Base-by-base conservation (phyloP, 2,113 vertebrate genomes). In the Vanacampus margaritifer region DNA sequence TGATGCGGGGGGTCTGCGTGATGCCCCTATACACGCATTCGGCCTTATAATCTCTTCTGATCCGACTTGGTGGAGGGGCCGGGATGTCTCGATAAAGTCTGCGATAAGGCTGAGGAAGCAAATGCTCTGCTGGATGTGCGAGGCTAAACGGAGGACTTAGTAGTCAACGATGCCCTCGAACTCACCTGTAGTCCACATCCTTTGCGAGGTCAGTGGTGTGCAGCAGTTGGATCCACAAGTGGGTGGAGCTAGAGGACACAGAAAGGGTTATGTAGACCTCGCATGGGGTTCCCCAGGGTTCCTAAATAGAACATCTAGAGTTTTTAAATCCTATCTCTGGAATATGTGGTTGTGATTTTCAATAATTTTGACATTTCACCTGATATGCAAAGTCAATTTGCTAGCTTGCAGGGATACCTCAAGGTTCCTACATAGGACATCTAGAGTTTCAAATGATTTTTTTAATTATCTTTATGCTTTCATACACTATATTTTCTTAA, bases 41-140 rank as follows among this genome's bases (percentile, higher is more conserved):
- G 10, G 56, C 56, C 43, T 64, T 51, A 41, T 77, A 84, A 85
- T 79, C 76, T 64, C 66, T 60, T 64, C 76, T 81, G 79, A 84
- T 81, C 79, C 78, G 26, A 56, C 57, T 19, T 43, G 9, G 39
- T 59, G 68, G 61, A 67, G 75, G 76, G 69, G 61, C 23, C 12
- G 23, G 23, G 60, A 26, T 21, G 10, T 77, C 74, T 78, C 69
- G 72, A 76, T 73, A 61, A 68, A 58, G 68, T 50, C 45, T 5
- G 9, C 0, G 53, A 78, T 74, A 74, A 73, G 75, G 60, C 69
- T 0, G 39, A 64, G 67, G 54, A 73, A 79, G 72, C 48, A 70
- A 66, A 76, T 75, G 76, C 80, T 66, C 59, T 24, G 58, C 71
- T 62, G 63, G 73, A 78, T 37, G 37, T 14, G 0, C 0, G 14